These are phyloP conservation scores for Malurus elegans DNA, from an alignment of 2,113 vertebrate genomes.

Conservation along the genomic window DNA sequence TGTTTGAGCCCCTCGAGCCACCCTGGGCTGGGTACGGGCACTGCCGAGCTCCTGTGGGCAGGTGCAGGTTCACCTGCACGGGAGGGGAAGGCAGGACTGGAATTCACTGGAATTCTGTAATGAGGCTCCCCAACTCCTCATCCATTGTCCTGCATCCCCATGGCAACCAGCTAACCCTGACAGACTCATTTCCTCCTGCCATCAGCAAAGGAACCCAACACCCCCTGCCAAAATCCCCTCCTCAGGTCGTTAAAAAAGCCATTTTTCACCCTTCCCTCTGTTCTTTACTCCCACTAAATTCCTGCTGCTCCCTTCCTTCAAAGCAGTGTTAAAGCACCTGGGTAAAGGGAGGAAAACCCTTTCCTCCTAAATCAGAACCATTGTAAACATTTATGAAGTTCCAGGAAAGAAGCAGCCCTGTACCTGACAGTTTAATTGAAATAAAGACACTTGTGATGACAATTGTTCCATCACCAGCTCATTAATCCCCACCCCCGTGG, in stretches of 20 bases:
- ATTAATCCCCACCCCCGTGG: neutral
- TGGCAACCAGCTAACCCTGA: neutral
- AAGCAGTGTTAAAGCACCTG: neutral
- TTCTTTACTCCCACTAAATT: neutral
- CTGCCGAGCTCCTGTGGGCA: neutral
- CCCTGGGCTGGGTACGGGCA: fast-evolving
- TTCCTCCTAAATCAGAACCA: neutral
- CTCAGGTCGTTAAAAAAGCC: neutral
- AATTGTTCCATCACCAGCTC: fast-evolving
- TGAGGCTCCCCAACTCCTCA: neutral
- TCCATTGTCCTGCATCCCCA: conserved; percentile 4
- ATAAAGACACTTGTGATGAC: neutral
- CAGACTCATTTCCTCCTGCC: neutral
- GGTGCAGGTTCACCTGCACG: neutral
- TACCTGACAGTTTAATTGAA: neutral
- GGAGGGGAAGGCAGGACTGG: neutral
- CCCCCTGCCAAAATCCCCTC: neutral
- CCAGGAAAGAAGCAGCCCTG: neutral
- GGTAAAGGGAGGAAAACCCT: neutral
- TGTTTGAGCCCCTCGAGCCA: neutral
- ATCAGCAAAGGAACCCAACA: neutral
- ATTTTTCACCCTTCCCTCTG: neutral
- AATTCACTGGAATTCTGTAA: fast-evolving
- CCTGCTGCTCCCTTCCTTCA: neutral
- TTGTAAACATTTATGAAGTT: neutral